phyloP scores from a whole-genome alignment of 2,888 invertebrate species.

The Adelognathus sp. region DNA sequence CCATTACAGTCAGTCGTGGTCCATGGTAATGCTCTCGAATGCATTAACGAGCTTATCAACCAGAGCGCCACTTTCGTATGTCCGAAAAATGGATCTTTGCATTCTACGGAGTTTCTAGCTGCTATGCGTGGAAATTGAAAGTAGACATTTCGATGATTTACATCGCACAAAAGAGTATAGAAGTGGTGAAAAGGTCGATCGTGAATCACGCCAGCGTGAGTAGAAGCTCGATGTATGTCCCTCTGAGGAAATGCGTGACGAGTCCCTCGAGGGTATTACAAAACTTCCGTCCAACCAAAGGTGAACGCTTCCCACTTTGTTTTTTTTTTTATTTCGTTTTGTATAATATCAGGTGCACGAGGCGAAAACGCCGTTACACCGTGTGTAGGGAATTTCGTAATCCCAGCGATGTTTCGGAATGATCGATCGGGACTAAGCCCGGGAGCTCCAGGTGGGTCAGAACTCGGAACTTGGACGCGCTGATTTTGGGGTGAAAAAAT shows the following conservation, averaged over 20 bases:
- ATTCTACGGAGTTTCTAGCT: not conserved
- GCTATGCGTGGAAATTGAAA: not conserved
- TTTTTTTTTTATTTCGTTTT: constrained; percentile 28
- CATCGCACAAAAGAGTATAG: not conserved
- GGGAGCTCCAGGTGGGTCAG: not conserved
- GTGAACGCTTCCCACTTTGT: not conserved
- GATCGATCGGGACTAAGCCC: constrained; percentile 46
- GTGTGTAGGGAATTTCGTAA: constrained; percentile 37
- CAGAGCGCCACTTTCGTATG: not conserved
- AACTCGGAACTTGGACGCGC: not conserved
- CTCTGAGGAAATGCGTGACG: not conserved
- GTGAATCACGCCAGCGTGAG: not conserved
- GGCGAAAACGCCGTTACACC: not conserved
- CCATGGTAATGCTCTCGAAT: too few relatives aligned
- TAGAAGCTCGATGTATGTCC: constrained; percentile 16
- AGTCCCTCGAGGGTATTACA: constrained; percentile 7
- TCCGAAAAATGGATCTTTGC: not conserved
- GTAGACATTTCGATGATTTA: not conserved
- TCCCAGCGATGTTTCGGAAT: constrained; percentile 37
- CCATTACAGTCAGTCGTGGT: too few relatives aligned
- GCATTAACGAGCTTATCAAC: not conserved
- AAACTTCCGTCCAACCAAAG: constrained; percentile 27
- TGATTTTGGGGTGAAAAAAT: not conserved
- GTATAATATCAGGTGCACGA: constrained; percentile 31
- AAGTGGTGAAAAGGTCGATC: not conserved